phyloP scores from a whole-genome alignment of 2,888 invertebrate genomes.

The Noctua janthina region DNA sequence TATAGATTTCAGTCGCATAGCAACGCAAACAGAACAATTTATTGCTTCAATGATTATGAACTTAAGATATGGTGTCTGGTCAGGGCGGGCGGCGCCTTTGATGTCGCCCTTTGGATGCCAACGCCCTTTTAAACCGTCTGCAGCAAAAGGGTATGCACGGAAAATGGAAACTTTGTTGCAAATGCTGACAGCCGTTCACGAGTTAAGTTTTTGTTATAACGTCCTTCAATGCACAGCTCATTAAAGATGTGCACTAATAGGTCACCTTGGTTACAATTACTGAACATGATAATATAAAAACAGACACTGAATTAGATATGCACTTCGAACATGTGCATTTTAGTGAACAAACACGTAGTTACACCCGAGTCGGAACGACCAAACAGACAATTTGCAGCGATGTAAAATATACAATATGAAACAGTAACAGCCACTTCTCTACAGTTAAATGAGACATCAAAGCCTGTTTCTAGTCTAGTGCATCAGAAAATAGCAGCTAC shows the following conservation, averaged over 20 bases:
- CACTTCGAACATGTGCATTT: constrained; percentile 12
- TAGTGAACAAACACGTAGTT: constrained; percentile 24
- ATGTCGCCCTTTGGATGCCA: constrained; percentile 69
- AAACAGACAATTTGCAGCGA: constrained; percentile 19
- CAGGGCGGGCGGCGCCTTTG: constrained; percentile 73
- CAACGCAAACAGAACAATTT: constrained; percentile 56
- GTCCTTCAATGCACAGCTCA: not conserved
- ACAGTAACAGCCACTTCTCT: constrained; percentile 27
- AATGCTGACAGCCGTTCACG: constrained; percentile 31
- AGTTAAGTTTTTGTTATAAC: constrained; percentile 1
- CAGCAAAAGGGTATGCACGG: constrained; percentile 50
- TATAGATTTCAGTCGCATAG: constrained; percentile 35
- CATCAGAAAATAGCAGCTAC: constrained; percentile 52
- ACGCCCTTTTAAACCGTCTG: constrained; percentile 68
- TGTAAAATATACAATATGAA: constrained; percentile 26
- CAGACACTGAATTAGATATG: constrained; percentile 4
- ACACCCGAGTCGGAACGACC: not conserved
- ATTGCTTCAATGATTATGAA: constrained; percentile 56
- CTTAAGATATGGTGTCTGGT: constrained; percentile 68
- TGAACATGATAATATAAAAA: constrained; percentile 8
- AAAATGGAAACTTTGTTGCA: constrained; percentile 46
- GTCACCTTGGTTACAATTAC: not conserved
- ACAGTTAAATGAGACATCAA: constrained; percentile 49
- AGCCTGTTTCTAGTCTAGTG: constrained; percentile 45
- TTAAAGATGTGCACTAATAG: not conserved